A percentile compares a stretch with the other conserved stretches of the same genome.
phyloP scores from a whole-genome alignment of 2,888 invertebrate genomes.

The Nymphalis polychloros region DNA sequence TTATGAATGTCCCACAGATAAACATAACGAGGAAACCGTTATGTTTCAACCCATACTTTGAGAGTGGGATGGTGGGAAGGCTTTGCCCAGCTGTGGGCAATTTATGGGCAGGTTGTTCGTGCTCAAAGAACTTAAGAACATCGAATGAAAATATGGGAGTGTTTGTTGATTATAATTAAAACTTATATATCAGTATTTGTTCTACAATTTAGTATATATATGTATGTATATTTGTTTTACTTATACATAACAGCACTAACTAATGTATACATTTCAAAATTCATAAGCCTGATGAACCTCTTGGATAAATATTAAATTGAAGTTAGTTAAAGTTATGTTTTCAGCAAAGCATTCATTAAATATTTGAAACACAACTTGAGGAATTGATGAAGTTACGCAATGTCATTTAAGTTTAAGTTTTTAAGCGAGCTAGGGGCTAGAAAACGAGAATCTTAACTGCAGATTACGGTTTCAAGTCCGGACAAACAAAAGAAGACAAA shows the following conservation, averaged over 20 bases:
- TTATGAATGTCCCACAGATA: too few species aligned
- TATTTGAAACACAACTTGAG: slow-evolving; percentile 3
- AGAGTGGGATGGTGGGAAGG: too few species aligned
- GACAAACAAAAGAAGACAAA: not conserved
- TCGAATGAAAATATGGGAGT: too few species aligned
- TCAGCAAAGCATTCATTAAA: slow-evolving; percentile 1
- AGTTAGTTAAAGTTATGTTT: not conserved
- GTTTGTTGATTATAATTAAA: too few species aligned
- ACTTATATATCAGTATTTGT: too few species aligned
- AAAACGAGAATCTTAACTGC: not conserved
- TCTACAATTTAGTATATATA: not conserved
- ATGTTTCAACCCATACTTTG: too few species aligned
- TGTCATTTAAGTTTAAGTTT: not conserved
- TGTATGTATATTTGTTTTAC: not conserved
- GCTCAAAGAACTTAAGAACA: too few species aligned
- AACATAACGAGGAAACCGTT: too few species aligned
- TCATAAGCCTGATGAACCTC: not conserved
- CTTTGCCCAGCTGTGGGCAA: too few species aligned
- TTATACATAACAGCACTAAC: not conserved
- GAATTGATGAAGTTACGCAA: not conserved
- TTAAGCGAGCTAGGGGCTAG: too few species aligned
- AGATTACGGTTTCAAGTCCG: too few species aligned
- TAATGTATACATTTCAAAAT: not conserved
- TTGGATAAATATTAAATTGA: not conserved
- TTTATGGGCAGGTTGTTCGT: too few species aligned